These are phyloP conservation scores for Acrocephalus kingi DNA, from an alignment of 2,113 vertebrate genomes.

Conservation along the genomic window DNA sequence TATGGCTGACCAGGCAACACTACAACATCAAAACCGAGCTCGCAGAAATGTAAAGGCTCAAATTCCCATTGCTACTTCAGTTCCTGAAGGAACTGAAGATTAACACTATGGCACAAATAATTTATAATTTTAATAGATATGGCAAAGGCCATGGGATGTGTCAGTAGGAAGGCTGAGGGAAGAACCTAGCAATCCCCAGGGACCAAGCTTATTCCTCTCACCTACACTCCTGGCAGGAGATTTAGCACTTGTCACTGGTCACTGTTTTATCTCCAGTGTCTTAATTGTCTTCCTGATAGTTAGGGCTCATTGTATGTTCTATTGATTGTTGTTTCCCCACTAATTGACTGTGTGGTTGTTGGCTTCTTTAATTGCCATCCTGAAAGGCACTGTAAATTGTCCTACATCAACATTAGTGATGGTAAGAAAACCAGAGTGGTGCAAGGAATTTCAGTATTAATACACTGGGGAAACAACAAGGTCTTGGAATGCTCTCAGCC, in stretches of 20 bases:
- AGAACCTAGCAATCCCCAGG: neutral
- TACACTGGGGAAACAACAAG: neutral
- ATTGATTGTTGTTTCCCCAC: conserved; percentile 58
- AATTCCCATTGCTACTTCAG: neutral
- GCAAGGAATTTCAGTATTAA: neutral
- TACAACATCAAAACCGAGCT: neutral
- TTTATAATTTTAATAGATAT: neutral
- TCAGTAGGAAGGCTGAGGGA: neutral
- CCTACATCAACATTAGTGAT: conserved; percentile 16
- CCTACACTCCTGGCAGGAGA: neutral
- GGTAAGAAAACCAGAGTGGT: neutral
- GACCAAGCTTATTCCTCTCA: neutral
- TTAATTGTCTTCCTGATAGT: conserved; percentile 57
- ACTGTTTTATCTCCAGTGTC: conserved; percentile 50
- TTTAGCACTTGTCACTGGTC: conserved; percentile 47
- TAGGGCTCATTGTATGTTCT: conserved; percentile 49
- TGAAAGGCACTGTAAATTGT: conserved; percentile 53
- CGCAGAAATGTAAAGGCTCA: rapidly evolving
- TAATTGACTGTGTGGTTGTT: conserved; percentile 51
- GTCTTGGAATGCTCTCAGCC: neutral
- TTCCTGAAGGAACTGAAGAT: neutral
- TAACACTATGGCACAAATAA: neutral
- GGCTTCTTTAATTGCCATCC: conserved; percentile 52
- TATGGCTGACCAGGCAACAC: neutral
- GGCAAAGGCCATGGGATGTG: neutral